A percentile compares a stretch with the other conserved stretches of the same genome.
These are phyloP conservation scores for Parnassius smintheus DNA, from an alignment of 2,888 invertebrate species.

Conservation along the genomic window DNA sequence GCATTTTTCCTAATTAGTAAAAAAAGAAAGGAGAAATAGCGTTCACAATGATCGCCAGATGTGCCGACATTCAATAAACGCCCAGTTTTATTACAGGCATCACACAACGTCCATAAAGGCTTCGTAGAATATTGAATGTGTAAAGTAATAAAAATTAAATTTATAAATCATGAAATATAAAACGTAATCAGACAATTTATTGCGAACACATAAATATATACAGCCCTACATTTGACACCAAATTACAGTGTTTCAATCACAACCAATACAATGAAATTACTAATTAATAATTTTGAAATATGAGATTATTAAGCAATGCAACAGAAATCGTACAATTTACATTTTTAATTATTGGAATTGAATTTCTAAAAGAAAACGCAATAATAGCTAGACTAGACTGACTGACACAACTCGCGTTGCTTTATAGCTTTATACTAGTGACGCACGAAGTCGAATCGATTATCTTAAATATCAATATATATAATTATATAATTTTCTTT, in stretches of 20 bases:
- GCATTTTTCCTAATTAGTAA: constrained; percentile 41
- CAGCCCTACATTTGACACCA: constrained; percentile 66
- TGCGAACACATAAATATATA: constrained; percentile 46
- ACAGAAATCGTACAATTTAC: constrained; percentile 45
- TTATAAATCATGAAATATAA: constrained; percentile 44
- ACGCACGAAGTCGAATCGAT: no score
- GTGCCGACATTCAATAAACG: constrained; percentile 51
- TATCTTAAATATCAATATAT: no score
- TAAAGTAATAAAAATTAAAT: constrained; percentile 38
- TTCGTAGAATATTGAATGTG: constrained; percentile 29
- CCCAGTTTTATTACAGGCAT: constrained; percentile 43
- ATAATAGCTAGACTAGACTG: constrained; percentile 35
- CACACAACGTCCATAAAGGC: constrained; percentile 27
- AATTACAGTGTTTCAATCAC: constrained; percentile 43
- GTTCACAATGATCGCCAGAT: constrained; percentile 53
- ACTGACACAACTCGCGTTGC: constrained; percentile 74
- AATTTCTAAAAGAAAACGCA: constrained; percentile 63
- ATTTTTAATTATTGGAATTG: constrained; percentile 50
- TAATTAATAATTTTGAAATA: constrained; percentile 23
- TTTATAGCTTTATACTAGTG: constrained; percentile 71
- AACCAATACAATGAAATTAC: constrained; percentile 24
- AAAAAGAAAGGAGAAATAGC: constrained; percentile 47
- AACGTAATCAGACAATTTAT: constrained; percentile 58
- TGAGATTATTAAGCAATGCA: constrained; percentile 26
- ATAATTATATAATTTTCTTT: no score